Evolutionary conservation across 2,888 invertebrate genomes (phyloP), one percentile per base, ranked within the genome.

Genomic region (Sylvicola cinctus): DNA sequence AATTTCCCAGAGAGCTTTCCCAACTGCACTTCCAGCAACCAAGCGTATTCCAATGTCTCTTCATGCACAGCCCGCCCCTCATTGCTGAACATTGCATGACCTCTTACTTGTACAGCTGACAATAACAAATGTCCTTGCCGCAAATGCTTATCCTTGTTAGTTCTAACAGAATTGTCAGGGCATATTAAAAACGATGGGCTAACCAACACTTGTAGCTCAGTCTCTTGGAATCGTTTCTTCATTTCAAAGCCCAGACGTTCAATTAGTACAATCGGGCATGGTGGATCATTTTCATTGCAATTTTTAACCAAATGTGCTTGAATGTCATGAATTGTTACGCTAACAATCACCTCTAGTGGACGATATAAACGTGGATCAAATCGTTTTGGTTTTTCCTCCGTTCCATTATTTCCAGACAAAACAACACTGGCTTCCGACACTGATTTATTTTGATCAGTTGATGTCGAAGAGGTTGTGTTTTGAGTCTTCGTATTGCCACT

Each of bases 221-320:
- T 95, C 55, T 95, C 93, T 39, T 71, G 70, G 53, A 80, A 95
- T 14, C 74, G 70, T 54, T 96, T 98, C 51, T 87, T 84, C 84
- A 98, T 81, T 66, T 98, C 98, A 55, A 98, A 93, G 2, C 88
- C 90, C 42, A 98, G 74, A 41, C 91, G 67, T 58, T 95, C 93
- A 30, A 88, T 70, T 14, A 85, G 56, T 39, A 88, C 70, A 5
- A 84, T 75, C 0, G 90, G 95, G 54, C 93, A 93, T 0, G 90
- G 81, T 1, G 88, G 83, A 58, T 90, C 90, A 44, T 71, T 75
- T 40, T 81, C 79, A 44, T 75, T 80, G 51, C 91, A 93, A 56
- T 87, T 88, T 67, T 85, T 85, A 6, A 88, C 68, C 39, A 95
- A 62, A 62, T 96, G 95, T 2, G 81, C 93, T 51, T 93, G 90